These are phyloP conservation scores for Amphiprion percula DNA, from an alignment of 2,113 vertebrate species.

Conservation along the genomic window DNA sequence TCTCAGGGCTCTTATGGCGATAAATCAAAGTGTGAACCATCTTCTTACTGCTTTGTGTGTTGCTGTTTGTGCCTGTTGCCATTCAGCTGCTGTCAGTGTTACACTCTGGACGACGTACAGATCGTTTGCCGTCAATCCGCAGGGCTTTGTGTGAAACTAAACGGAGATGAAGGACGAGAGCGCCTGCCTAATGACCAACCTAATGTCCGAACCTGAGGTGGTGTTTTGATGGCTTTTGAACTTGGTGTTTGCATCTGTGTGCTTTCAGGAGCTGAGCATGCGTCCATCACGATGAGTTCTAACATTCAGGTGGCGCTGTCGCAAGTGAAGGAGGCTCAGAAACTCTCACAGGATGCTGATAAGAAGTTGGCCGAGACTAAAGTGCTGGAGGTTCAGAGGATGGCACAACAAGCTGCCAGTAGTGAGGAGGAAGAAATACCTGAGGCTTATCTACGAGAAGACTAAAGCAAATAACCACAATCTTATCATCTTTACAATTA, in stretches of 20 bases:
- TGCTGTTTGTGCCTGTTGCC: slow-evolving; percentile 10
- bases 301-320: slow-evolving; percentile 89
- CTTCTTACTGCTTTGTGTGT: slow-evolving; percentile 12
- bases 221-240: slow-evolving; percentile 26
- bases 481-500: too few relatives aligned
- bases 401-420: slow-evolving; percentile 64
- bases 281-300: slow-evolving; percentile 84
- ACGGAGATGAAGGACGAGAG: slow-evolving; percentile 55
- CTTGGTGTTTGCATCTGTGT: slow-evolving; percentile 20
- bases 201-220: slow-evolving; percentile 27
- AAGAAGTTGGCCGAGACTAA: slow-evolving; percentile 90
- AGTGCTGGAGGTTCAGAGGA: slow-evolving; percentile 86
- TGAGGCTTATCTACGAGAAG: slow-evolving; percentile 86
- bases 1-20: slow-evolving; percentile 11
- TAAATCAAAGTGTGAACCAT: slow-evolving; percentile 22
- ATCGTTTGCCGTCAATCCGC: slow-evolving; percentile 52
- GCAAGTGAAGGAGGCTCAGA: slow-evolving; percentile 89
- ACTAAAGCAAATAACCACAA: slow-evolving; percentile 62
- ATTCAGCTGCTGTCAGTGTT: slow-evolving; percentile 52
- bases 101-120: slow-evolving; percentile 19
- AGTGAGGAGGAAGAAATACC: slow-evolving; percentile 78
- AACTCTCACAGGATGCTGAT: slow-evolving; percentile 89
- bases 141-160: slow-evolving; percentile 44
- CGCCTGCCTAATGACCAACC: slow-evolving; percentile 36
- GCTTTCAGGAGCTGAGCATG: slow-evolving; percentile 91